Percentiles rank a stretch among this genome's conserved stretches.
Conservation (phyloP, 2,888 invertebrate genomes). For the Diabrotica balteata region DNA sequence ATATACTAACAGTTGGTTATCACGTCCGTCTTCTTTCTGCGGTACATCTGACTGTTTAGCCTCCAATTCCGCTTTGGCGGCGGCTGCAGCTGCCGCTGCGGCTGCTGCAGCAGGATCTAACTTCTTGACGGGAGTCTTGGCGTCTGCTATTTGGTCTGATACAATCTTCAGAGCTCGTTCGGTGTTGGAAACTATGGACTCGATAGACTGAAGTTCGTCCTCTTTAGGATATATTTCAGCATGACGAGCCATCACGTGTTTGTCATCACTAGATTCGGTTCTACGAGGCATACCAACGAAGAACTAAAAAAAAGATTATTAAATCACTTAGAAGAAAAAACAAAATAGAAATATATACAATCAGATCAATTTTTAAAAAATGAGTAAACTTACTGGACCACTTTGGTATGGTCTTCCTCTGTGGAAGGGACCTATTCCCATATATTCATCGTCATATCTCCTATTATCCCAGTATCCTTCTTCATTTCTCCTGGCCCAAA, state of each 20-base stretch:
- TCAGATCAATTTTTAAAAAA: background rate
- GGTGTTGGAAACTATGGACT: constrained; percentile 90
- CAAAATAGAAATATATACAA: no score
- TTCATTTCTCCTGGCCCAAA: constrained; percentile 76
- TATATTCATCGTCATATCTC: constrained; percentile 77
- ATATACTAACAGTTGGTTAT: constrained; percentile 74
- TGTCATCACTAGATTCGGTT: constrained; percentile 93
- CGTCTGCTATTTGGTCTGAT: constrained; percentile 84
- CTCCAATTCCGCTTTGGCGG: constrained; percentile 62
- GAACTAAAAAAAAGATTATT: constrained; percentile 43
- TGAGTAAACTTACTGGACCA: constrained; percentile 55
- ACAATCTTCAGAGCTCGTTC: constrained; percentile 94
- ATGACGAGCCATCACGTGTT: constrained; percentile 93
- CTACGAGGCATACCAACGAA: constrained; percentile 71
- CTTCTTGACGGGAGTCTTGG: constrained; percentile 54
- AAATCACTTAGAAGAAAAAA: no score
- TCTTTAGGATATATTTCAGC: constrained; percentile 93
- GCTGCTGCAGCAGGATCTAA: constrained; percentile 28
- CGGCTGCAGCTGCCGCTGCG: constrained; percentile 58
- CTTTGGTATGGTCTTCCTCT: constrained; percentile 59
- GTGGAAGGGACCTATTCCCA: constrained; percentile 67
- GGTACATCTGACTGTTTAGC: constrained; percentile 32
- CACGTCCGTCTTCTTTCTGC: constrained; percentile 76
- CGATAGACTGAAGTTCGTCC: constrained; percentile 86
- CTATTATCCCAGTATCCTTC: constrained; percentile 91